These are phyloP conservation scores for Anneissia japonica DNA, from an alignment of 35 echinoderm and acorn worm species.

Conservation along the genomic window DNA sequence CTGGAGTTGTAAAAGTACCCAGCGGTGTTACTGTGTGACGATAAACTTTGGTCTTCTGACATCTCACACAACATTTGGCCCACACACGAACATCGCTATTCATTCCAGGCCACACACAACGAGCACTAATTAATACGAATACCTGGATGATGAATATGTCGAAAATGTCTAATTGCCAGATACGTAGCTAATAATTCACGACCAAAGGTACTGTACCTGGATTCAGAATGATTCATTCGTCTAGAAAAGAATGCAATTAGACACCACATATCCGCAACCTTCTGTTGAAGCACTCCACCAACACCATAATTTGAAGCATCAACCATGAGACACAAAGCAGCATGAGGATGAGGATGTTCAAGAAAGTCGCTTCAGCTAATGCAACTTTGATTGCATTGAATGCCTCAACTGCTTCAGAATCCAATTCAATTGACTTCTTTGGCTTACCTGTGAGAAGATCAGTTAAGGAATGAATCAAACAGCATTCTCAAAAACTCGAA, in stretches of 20 bases:
- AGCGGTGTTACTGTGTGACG: conserved; percentile 3
- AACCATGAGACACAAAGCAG: neutral
- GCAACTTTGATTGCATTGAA: conserved; percentile 27
- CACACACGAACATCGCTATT: conserved; percentile 28
- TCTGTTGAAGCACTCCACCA: conserved; percentile 29
- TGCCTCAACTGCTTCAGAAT: neutral
- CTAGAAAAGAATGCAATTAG: conserved; percentile 26
- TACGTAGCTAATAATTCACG: conserved; percentile 22
- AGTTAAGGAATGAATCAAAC: neutral
- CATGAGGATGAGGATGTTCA: neutral
- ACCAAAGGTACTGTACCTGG: conserved; percentile 14
- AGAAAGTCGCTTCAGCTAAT: conserved; percentile 6
- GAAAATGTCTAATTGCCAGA: conserved; percentile 5
- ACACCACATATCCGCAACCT: neutral
- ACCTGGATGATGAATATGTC: neutral
- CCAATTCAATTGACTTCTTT: neutral
- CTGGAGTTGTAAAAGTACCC: neutral
- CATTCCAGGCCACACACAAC: conserved; percentile 47
- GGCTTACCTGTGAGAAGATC: neutral
- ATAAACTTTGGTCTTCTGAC: conserved; percentile 27
- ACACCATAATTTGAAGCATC: conserved; percentile 21
- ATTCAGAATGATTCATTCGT: neutral
- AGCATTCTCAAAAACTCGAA: conserved; percentile 26
- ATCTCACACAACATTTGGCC: conserved; percentile 1
- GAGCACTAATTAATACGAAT: neutral